A percentile compares a stretch with the other conserved stretches of the same genome.
These are phyloP conservation scores for Verasper variegatus DNA, from an alignment of 2,113 vertebrate species.

Conservation along the genomic window DNA sequence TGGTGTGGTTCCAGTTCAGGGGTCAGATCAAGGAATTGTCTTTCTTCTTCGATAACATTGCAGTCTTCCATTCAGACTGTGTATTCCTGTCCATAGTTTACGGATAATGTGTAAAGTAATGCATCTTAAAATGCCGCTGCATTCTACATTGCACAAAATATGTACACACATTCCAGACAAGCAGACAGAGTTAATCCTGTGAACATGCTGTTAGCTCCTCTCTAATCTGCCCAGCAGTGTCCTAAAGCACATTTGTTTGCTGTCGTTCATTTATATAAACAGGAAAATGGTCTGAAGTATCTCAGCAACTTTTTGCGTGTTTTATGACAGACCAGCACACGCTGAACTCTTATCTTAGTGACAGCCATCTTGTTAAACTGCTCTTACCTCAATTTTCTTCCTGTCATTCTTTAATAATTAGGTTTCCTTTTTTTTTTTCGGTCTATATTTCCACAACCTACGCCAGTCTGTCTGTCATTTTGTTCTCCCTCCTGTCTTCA, in stretches of 20 bases:
- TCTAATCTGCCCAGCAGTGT: conserved; percentile 27
- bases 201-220: conserved; percentile 21
- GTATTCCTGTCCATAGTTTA: too few relatives aligned
- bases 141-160: conserved; percentile 25
- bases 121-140: conserved; percentile 9
- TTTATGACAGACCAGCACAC: conserved; percentile 34
- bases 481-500: conserved; percentile 36
- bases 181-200: conserved; percentile 34
- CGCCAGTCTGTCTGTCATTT: conserved; percentile 28
- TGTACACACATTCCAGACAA: conserved; percentile 23
- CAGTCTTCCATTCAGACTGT: too few relatives aligned
- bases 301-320: conserved; percentile 16
- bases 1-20: too few relatives aligned
- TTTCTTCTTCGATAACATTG: too few relatives aligned
- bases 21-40: too few relatives aligned
- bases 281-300: conserved; percentile 31
- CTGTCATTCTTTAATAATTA: conserved; percentile 43
- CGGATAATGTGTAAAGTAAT: neutral
- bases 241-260: conserved; percentile 19
- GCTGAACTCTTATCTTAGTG: conserved; percentile 40
- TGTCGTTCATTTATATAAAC: conserved; percentile 20
- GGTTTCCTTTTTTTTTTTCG: conserved; percentile 19
- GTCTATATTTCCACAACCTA: neutral
- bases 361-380: conserved; percentile 48
- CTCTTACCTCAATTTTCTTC: conserved; percentile 35